phyloP scores from a whole-genome alignment of 1,140 invertebrate species.

The Drosophila arawakana region DNA sequence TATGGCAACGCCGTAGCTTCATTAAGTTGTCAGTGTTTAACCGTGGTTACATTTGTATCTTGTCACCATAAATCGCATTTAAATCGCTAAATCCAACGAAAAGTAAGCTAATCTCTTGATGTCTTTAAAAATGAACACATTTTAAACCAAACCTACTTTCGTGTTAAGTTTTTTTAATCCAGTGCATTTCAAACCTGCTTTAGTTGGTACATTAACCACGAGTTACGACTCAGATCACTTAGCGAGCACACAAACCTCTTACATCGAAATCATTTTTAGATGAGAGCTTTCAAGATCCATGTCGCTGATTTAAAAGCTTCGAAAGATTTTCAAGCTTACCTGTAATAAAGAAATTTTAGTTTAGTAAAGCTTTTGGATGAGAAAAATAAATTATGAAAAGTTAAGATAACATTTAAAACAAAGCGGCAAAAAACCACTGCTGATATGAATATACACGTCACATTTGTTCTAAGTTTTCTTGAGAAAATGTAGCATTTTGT shows the following conservation, averaged over 20 bases:
- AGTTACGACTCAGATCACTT: neutral
- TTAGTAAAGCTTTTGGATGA: constrained; percentile 2
- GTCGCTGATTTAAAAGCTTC: neutral
- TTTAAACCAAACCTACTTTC: neutral
- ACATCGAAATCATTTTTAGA: neutral
- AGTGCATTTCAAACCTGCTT: constrained; percentile 7
- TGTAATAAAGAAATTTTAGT: constrained; percentile 10
- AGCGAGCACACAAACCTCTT: constrained; percentile 17
- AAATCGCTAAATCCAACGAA: too few relatives aligned
- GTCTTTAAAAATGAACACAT: neutral
- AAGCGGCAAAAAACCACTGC: neutral
- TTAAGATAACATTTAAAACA: too few relatives aligned
- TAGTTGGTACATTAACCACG: neutral
- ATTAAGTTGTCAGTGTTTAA: neutral
- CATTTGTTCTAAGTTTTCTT: too few relatives aligned
- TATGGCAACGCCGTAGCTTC: neutral
- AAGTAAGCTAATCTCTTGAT: too few relatives aligned
- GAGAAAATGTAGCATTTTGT: too few relatives aligned
- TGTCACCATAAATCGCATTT: too few relatives aligned
- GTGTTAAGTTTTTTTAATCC: neutral
- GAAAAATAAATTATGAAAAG: neutral
- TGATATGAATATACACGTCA: too few relatives aligned
- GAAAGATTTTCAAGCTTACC: constrained; percentile 11
- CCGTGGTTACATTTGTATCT: too few relatives aligned
- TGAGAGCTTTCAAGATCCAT: neutral